Conservation (phyloP, 1,140 invertebrate species). For the Hyles euphorbiae region DNA sequence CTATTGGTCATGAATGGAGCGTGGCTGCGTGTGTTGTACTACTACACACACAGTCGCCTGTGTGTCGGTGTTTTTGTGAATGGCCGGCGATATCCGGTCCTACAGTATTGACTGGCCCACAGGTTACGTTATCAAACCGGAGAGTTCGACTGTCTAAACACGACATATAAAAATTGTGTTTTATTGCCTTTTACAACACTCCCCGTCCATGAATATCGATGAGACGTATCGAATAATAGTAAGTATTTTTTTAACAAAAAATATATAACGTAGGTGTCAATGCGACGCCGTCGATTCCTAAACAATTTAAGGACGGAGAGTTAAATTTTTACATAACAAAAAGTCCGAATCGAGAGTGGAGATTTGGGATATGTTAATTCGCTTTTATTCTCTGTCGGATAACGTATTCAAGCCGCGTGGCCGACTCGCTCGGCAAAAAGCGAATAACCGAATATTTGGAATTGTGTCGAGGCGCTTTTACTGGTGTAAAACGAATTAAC, state of each 20-base stretch:
- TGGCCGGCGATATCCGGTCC: constrained; percentile 69
- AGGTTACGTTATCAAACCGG: constrained; percentile 69
- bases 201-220: constrained; percentile 56
- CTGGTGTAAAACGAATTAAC: constrained; percentile 55
- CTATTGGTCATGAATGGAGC: constrained; percentile 67
- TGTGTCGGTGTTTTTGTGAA: constrained; percentile 69
- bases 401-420: constrained; percentile 43
- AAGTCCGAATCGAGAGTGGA: constrained; percentile 34
- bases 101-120: constrained; percentile 50
- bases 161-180: constrained; percentile 71
- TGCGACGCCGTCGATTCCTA: constrained; percentile 40
- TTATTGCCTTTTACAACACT: constrained; percentile 68
- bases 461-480: constrained; percentile 50
- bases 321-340: constrained; percentile 54
- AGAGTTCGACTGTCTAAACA: constrained; percentile 65
- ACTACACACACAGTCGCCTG: constrained; percentile 23
- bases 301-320: constrained; percentile 50
- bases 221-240: constrained; percentile 53
- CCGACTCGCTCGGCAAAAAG: constrained; percentile 37
- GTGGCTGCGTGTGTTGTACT: constrained; percentile 33
- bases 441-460: constrained; percentile 52
- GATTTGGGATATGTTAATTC: constrained; percentile 55
- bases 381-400: constrained; percentile 40
- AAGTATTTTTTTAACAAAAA: constrained; percentile 20
- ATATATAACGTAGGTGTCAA: constrained; percentile 61